Conservation (phyloP, 2,888 invertebrate genomes). For the Archips xylosteana region DNA sequence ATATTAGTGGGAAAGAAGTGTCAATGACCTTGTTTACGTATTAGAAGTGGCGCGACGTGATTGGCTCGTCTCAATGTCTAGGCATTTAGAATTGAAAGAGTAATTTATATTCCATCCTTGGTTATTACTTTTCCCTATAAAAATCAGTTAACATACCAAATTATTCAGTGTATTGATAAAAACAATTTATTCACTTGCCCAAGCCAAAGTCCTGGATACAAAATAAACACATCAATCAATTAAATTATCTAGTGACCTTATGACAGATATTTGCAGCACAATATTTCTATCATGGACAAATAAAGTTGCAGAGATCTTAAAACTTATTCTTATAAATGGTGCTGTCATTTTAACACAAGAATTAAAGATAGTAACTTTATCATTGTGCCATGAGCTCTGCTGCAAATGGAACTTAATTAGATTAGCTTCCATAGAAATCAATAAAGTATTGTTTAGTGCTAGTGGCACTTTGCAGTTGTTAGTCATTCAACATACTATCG, state of each 20-base stretch:
- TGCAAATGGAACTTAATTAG: conserved; percentile 32
- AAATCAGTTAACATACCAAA: neutral
- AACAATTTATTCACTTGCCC: neutral
- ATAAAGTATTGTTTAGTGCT: conserved; percentile 8
- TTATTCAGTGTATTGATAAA: neutral
- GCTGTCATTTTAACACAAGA: conserved; percentile 45
- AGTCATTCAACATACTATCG: neutral
- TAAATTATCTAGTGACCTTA: conserved; percentile 34
- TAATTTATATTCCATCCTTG: no score
- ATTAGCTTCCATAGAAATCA: conserved; percentile 32
- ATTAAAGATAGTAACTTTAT: conserved; percentile 3
- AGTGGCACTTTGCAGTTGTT: neutral
- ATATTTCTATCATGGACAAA: neutral
- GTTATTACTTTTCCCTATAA: neutral
- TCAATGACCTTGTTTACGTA: conserved; percentile 28
- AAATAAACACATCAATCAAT: conserved; percentile 57
- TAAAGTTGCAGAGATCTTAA: neutral
- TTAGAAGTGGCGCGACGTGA: neutral
- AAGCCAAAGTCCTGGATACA: neutral
- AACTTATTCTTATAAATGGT: conserved; percentile 47
- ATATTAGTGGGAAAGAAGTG: conserved; percentile 4
- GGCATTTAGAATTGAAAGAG: no score
- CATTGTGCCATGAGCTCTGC: neutral
- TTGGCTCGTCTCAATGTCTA: conserved; percentile 5
- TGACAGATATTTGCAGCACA: neutral